phyloP scores from a whole-genome alignment of 2,888 invertebrate genomes.

The Cephus pygmeus region DNA sequence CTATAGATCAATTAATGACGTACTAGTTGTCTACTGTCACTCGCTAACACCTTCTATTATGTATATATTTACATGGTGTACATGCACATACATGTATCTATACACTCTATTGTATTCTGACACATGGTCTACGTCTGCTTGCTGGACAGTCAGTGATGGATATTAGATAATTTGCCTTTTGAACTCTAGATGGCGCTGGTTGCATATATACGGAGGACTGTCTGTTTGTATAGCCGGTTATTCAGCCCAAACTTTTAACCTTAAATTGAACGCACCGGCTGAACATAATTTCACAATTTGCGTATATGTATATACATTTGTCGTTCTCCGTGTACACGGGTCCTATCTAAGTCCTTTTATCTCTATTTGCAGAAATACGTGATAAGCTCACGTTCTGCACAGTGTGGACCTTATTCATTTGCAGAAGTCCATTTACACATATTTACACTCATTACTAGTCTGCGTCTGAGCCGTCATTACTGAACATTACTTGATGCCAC shows the following conservation, averaged over 20 bases:
- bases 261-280: neutral
- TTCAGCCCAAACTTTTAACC: no score
- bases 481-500: neutral
- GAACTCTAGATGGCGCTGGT: no score
- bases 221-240: no score
- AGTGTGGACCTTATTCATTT: neutral
- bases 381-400: neutral
- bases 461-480: neutral
- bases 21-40: no score
- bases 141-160: constrained; percentile 26
- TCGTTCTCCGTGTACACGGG: neutral
- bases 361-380: neutral
- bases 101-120: no score
- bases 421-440: neutral
- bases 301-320: neutral
- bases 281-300: neutral
- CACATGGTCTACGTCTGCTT: no score
- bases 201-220: no score
- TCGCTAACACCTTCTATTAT: no score
- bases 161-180: constrained; percentile 25
- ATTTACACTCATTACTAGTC: neutral
- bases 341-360: no score
- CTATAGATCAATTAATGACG: no score
- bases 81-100: no score
- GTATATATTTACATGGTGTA: no score